Evolutionary conservation across 1,140 invertebrate species (phyloP), one percentile per base, ranked within the genome.

Genomic region (Drosophila kurseongensis): DNA sequence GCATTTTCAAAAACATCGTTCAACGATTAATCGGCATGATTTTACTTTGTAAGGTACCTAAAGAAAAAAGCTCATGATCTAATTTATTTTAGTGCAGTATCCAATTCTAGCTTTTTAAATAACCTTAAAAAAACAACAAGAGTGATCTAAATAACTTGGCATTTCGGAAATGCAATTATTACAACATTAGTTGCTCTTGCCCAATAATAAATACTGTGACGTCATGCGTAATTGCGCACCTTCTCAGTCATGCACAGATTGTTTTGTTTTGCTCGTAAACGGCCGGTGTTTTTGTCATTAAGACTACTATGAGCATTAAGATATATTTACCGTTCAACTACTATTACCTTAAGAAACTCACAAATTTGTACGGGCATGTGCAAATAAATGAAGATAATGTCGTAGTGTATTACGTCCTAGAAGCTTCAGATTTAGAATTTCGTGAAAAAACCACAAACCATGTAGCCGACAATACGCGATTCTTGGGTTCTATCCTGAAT

Each of bases 351-450:
- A 88, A 90, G 47, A 44, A 76, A 9, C 36, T 71, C 48, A 75
- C 55, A 38, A 77, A 92, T 52, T 71, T 92, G 50, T 91, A 86
- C 59, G 91, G 92, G 27, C 84, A 91, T 67, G 71, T 91, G 10
- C 75, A 90, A 59, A 91, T 91, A 29, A 79, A 72, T 50, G 86
- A 91, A 13, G 80, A 84, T 36, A 88, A 91, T 74, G 75, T 79
- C 32, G 61, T 82, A 0, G 91, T 77, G 1, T 92, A 91, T 40
- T 91, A 79, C 71, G 66, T 91, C 42, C 66, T 93, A 74, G 59
- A 93, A 91, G 92, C 60, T 40, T 13, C 18, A 27, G 48, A 58
- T 48, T 52, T 60, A 45, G 40, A 72, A 38, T 57, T 41, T 29
- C 44, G 41, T 10, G 41, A 32, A 10, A 67, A 52, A 13, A 12